Evolutionary conservation across 2,888 invertebrate species (phyloP).

Genomic region (Dynastes grantii): DNA sequence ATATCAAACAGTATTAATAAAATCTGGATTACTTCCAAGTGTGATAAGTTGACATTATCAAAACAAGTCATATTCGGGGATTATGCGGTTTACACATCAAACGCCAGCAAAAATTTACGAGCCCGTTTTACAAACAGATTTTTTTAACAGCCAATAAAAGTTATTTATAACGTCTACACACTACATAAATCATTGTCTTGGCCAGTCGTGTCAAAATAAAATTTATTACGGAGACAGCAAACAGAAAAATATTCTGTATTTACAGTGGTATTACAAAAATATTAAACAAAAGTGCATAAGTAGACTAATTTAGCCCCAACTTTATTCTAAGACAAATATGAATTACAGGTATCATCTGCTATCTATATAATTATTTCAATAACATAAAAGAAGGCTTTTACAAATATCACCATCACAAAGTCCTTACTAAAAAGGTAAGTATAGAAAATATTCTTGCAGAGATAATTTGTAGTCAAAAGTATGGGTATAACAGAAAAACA

Average conservation of each 20-base stretch:
- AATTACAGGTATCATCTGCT: neutral
- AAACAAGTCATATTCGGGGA: slow-evolving; percentile 45
- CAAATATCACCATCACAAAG: too few species aligned
- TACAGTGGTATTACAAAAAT: too few species aligned
- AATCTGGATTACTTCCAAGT: slow-evolving; percentile 38
- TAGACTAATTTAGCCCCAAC: neutral
- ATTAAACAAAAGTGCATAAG: neutral
- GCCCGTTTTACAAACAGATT: slow-evolving; percentile 40
- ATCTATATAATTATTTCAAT: too few species aligned
- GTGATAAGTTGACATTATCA: slow-evolving; percentile 40
- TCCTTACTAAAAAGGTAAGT: too few species aligned
- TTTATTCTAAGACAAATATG: neutral
- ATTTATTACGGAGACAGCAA: slow-evolving; percentile 1
- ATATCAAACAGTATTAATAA: neutral
- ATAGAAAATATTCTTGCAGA: too few species aligned
- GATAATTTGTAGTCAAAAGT: too few species aligned
- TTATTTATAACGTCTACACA: slow-evolving; percentile 28
- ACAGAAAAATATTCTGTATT: slow-evolving; percentile 3
- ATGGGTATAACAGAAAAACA: too few species aligned
- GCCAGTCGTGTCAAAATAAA: slow-evolving; percentile 19
- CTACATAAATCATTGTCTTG: slow-evolving; percentile 24
- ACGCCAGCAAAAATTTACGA: slow-evolving; percentile 36
- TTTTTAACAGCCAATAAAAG: slow-evolving; percentile 33
- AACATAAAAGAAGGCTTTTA: too few species aligned
- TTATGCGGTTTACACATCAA: slow-evolving; percentile 41